A percentile compares a stretch with the other conserved stretches of the same genome.
phyloP scores from a whole-genome alignment of 1,140 invertebrate genomes.

The Trinorchestia longiramus region DNA sequence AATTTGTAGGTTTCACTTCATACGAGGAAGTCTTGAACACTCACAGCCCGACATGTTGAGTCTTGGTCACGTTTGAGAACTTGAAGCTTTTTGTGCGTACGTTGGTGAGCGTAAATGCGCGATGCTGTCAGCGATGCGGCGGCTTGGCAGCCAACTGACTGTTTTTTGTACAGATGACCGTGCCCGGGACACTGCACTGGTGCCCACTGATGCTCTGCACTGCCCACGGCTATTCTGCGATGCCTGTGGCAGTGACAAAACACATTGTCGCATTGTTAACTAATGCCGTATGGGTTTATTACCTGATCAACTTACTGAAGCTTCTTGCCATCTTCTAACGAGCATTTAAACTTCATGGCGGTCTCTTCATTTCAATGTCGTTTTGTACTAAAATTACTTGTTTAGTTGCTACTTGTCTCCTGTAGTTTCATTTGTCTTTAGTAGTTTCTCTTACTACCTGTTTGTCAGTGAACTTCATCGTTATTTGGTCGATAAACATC shows the following conservation, averaged over 20 bases:
- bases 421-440: too few relatives aligned
- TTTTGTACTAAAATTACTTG: too few relatives aligned
- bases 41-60: background rate
- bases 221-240: background rate
- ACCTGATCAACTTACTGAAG: too few relatives aligned
- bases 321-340: too few relatives aligned
- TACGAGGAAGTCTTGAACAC: background rate
- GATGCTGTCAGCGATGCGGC: slow-evolving; percentile 17
- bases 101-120: slow-evolving; percentile 33
- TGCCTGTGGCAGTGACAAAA: background rate
- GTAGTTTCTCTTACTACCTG: too few relatives aligned
- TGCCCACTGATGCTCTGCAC: background rate
- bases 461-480: too few relatives aligned
- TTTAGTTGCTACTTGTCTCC: too few relatives aligned
- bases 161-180: slow-evolving; percentile 32
- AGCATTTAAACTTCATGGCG: too few relatives aligned
- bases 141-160: slow-evolving; percentile 30
- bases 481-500: too few relatives aligned
- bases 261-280: background rate
- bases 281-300: background rate
- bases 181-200: slow-evolving; percentile 16
- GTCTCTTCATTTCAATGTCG: too few relatives aligned
- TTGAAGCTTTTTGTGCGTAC: background rate
- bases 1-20: background rate
- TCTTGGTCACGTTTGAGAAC: background rate